Base-by-base conservation (phyloP, 2,113 vertebrate genomes). In the Panthera uncia region DNA sequence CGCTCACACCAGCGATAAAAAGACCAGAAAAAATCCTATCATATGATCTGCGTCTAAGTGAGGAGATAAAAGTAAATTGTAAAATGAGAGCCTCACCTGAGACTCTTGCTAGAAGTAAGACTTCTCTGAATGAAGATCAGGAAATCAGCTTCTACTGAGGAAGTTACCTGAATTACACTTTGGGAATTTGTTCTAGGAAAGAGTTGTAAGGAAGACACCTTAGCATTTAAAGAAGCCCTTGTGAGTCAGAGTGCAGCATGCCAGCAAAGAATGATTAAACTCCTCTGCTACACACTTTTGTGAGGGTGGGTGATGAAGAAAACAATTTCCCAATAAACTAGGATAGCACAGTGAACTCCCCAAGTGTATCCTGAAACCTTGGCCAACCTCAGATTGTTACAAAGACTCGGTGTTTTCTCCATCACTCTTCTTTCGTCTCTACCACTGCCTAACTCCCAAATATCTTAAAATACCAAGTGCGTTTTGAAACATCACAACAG, bases 201-300 rank as follows among this genome's bases (percentile, higher is more conserved):
- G 71, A 87, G 88, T 87, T 76, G 86, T 81, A 48, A 91, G 95
- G 50, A 86, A 98, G 95, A 98, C 31, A 55, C n/a, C 97, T 98
- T 98, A 98, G 95, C 97, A 98, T 98, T 98, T 98, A 97, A 98
- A 98, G 95, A 98, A 95, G 61, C 81, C 71, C 52, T 86, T 97
- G 97, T 63, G 95, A 98, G 91, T 95, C 89, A 93, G 81, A 91
- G 80, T 89, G 95, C 93, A 97, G 88, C 65, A 93, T 84, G 87
- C 66, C 96, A 97, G 93, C 29, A 88, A 97, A 97, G 81, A 98
- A 97, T 88, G 86, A 89, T 96, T 97, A 87, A 97, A 97, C 98
- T 97, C 97, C 96, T 87, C 96, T 95, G 85, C 74, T 96, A 91
- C 73, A 97, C 69, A 65, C 92, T 97, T 69, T 68, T 95, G 19